Evolutionary conservation across 2,113 vertebrate genomes (phyloP), one percentile per base, ranked within the genome.

Genomic region (Potamarius usumacintae): DNA sequence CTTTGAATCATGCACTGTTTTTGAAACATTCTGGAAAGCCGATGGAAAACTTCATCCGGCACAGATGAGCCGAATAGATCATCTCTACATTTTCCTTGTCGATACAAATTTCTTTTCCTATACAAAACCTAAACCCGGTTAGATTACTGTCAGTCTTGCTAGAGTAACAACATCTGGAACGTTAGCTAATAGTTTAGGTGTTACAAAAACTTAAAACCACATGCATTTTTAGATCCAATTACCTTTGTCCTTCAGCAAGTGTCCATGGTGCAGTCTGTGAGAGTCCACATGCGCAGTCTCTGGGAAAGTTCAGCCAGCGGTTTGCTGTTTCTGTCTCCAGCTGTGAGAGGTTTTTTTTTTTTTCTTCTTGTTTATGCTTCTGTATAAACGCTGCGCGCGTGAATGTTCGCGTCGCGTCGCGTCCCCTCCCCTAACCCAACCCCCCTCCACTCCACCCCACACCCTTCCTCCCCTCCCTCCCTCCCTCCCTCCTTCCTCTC

Each of bases 231-330:
- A 67, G 42, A 4, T 42, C 42, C 42, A 42, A 60, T 82, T 90
- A 90, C 89, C 89, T 83, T 57, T 50, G 81, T 18, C 1, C 42
- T 42, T 42, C 57, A 20, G n/a, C n/a, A 17, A 80, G 57, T 48
- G 42, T 50, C 58, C 81, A 50, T 11, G 58, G 34, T 15, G 57
- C 81, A 25, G 53, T 27, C 52, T 0, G 79, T 11, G 17, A 6
- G 48, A 48, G 14, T 65, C 22, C 81, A n/a, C 81, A 52, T 8
- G 62, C 25, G 62, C 1, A 34, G 76, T 78, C 82, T 48, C 69
- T 60, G 57, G 53, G n/a, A 88, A 90, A 90, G 69, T 90, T 90
- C 71, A 48, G 15, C 30, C 48, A 62, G 58, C 55, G 60, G 55
- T 14, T 18, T 6, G n/a, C 30, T 27, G 48, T 27, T 34, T 62